These are phyloP conservation scores for Drosophila albomicans DNA, from an alignment of 1,140 invertebrate species.

Conservation along the genomic window DNA sequence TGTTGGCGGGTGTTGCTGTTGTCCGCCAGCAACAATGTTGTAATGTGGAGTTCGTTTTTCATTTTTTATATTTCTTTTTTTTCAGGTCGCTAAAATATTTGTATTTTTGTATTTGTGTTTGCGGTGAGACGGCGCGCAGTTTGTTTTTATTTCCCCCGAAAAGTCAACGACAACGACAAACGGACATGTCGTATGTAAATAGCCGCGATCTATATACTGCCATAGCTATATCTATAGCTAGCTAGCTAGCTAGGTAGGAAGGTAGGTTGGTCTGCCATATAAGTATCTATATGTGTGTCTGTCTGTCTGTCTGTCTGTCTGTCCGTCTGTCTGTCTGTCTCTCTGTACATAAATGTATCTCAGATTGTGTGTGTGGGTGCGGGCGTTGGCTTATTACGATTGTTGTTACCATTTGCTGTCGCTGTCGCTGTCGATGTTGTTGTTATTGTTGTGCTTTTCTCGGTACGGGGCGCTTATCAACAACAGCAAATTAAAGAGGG, in stretches of 20 bases:
- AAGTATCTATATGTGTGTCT: conserved; percentile 10
- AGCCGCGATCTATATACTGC: conserved; percentile 70
- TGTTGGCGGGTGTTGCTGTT: conserved; percentile 28
- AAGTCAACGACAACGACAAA: conserved; percentile 59
- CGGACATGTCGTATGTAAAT: conserved; percentile 73
- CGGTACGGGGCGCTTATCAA: conserved; percentile 68
- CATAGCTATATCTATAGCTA: conserved; percentile 45
- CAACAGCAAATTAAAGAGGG: conserved; percentile 32
- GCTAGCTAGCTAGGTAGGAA: conserved; percentile 42
- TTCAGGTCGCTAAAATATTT: conserved; percentile 74
- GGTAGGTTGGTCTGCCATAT: conserved; percentile 50
- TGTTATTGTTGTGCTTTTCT: conserved; percentile 42
- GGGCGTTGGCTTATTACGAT: conserved; percentile 68
- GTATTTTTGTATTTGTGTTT: conserved; percentile 53
- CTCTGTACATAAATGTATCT: conserved; percentile 43
- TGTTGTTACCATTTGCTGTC: conserved; percentile 42
- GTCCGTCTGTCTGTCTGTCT: background rate
- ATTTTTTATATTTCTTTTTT: conserved; percentile 39
- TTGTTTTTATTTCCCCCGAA: conserved; percentile 76
- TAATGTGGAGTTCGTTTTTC: conserved; percentile 51
- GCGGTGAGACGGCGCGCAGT: conserved; percentile 50
- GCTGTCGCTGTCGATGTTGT: conserved; percentile 16
- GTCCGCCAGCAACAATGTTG: conserved; percentile 35
- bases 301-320: background rate
- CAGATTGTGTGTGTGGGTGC: conserved; percentile 60